A percentile compares a stretch with the other conserved stretches of the same genome.
These are phyloP conservation scores for Rhodeus uyekii DNA, from an alignment of 2,797 vertebrate genomes.

Conservation along the genomic window DNA sequence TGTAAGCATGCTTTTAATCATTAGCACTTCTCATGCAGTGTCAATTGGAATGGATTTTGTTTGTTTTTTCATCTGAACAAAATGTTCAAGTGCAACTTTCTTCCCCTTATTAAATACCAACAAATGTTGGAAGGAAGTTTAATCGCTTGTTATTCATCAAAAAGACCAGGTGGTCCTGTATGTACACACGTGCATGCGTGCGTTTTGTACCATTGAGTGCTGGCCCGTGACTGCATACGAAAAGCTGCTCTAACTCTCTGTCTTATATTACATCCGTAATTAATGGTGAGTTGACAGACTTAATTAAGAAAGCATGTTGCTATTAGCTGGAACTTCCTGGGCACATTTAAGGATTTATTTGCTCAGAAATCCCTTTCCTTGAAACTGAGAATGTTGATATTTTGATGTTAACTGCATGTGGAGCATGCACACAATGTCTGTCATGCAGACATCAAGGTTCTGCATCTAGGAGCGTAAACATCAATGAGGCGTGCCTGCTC, in stretches of 20 bases:
- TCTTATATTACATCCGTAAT: constrained; percentile 60
- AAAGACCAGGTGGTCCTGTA: constrained; percentile 37
- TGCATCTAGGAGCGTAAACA: constrained; percentile 34
- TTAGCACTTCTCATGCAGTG: constrained; percentile 43
- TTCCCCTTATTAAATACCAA: constrained; percentile 23
- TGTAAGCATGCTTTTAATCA: constrained; percentile 50
- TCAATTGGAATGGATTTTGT: constrained; percentile 27
- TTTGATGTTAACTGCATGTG: constrained; percentile 54
- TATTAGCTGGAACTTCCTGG: constrained; percentile 65
- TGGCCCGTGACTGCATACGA: constrained; percentile 47
- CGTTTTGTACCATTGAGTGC: constrained; percentile 37
- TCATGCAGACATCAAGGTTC: constrained; percentile 40
- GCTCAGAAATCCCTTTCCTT: constrained; percentile 56
- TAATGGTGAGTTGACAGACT: constrained; percentile 65
- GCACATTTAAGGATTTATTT: constrained; percentile 64
- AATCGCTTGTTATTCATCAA: constrained; percentile 40
- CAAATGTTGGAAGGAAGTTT: constrained; percentile 43
- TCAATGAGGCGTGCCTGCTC: constrained; percentile 46
- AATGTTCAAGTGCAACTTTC: constrained; percentile 17
- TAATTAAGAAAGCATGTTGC: constrained; percentile 65
- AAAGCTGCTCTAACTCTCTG: constrained; percentile 55
- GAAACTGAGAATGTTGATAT: constrained; percentile 56
- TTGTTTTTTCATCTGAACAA: constrained; percentile 18
- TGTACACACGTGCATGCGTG: constrained; percentile 39
- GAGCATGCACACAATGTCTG: constrained; percentile 47